A percentile compares a stretch with the other conserved stretches of the same genome.
These are phyloP conservation scores for Achroia grisella DNA, from an alignment of 1,140 invertebrate species.

Conservation along the genomic window DNA sequence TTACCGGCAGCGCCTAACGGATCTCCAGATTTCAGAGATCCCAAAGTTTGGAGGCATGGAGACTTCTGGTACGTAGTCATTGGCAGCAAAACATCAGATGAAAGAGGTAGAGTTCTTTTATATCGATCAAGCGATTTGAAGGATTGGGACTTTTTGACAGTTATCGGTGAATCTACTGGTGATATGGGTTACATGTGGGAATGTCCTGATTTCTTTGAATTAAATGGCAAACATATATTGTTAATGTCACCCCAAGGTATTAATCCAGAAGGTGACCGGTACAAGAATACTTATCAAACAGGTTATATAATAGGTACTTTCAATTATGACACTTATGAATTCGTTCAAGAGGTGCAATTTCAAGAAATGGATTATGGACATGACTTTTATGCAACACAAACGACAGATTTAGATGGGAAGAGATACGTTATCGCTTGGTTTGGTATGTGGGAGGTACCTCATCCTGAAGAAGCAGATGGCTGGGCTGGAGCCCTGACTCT, in stretches of 20 bases:
- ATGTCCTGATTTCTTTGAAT: slow-evolving; percentile 62
- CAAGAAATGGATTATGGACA: slow-evolving; percentile 64
- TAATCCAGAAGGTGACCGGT: slow-evolving; percentile 50
- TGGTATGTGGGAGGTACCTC: slow-evolving; percentile 57
- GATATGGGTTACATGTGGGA: slow-evolving; percentile 65
- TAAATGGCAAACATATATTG: slow-evolving; percentile 55
- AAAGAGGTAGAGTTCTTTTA: slow-evolving; percentile 48
- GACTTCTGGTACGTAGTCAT: slow-evolving; percentile 57
- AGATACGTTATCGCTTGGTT: slow-evolving; percentile 59
- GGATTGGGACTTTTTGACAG: slow-evolving; percentile 54
- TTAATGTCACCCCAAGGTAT: slow-evolving; percentile 64
- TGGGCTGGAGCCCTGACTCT: slow-evolving; percentile 63
- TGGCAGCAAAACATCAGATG: slow-evolving; percentile 50
- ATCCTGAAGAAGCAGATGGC: slow-evolving; percentile 51
- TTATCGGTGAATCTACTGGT: slow-evolving; percentile 49
- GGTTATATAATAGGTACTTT: slow-evolving; percentile 62
- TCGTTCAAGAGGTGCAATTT: slow-evolving; percentile 43
- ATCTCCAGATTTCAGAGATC: slow-evolving; percentile 62
- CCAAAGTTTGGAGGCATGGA: slow-evolving; percentile 60
- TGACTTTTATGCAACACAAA: slow-evolving; percentile 67
- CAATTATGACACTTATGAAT: slow-evolving; percentile 51
- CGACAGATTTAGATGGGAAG: slow-evolving; percentile 46
- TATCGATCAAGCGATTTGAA: slow-evolving; percentile 55
- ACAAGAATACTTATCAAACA: slow-evolving; percentile 57
- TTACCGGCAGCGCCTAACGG: slow-evolving; percentile 36